Evolutionary conservation across 2,797 vertebrate species (phyloP).

Genomic region (Dipus sagitta): DNA sequence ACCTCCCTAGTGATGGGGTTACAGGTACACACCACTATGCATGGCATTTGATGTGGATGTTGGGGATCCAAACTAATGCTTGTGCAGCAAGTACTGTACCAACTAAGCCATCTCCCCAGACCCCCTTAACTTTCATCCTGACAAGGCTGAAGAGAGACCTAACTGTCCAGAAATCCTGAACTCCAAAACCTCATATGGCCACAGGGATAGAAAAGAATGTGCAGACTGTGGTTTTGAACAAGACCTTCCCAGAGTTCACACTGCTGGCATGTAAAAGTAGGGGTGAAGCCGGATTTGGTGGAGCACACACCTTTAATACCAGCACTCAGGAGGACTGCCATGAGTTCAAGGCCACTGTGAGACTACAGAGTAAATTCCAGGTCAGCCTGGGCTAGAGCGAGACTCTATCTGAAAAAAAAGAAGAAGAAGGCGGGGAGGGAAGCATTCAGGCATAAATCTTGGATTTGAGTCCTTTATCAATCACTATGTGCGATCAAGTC

Average conservation of each 20-base stretch:
- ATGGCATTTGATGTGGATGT: neutral
- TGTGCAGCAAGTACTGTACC: neutral
- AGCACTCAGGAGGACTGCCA: too few relatives aligned
- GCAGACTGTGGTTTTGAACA: neutral
- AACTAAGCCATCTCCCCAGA: neutral
- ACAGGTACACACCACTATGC: too few relatives aligned
- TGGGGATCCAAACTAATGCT: neutral
- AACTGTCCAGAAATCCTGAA: neutral
- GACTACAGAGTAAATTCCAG: too few relatives aligned
- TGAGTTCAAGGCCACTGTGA: too few relatives aligned
- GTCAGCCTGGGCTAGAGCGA: too few relatives aligned
- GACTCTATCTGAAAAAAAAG: too few relatives aligned
- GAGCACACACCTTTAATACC: too few relatives aligned
- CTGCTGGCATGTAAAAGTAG: neutral
- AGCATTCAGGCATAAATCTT: neutral
- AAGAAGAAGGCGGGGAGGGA: too few relatives aligned
- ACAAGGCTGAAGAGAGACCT: neutral
- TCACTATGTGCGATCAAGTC: constrained; percentile 3
- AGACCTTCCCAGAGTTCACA: neutral
- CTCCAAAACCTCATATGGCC: neutral
- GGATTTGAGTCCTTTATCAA: neutral
- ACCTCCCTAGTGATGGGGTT: too few relatives aligned
- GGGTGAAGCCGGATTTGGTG: too few relatives aligned
- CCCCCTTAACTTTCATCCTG: neutral
- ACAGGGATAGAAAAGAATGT: neutral